Conservation (phyloP, 2,888 invertebrate species). For the Phortica magna region DNA sequence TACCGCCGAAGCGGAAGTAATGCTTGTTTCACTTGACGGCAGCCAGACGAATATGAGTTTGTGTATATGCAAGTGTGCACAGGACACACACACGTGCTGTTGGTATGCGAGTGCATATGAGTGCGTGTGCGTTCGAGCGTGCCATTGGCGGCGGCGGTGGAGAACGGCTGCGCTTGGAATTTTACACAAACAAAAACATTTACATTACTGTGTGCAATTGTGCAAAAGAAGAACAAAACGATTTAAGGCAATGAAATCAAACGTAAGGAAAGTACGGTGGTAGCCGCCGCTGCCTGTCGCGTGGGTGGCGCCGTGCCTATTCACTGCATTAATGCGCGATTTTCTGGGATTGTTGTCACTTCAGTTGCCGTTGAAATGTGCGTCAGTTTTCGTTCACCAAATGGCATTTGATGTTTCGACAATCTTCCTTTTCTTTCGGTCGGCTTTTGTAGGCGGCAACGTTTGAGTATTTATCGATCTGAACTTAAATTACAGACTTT, state of each 20-base stretch:
- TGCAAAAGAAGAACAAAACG: conserved; percentile 52
- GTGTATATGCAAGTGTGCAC: conserved; percentile 1
- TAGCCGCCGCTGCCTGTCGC: neutral
- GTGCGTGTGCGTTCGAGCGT: conserved; percentile 56
- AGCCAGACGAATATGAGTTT: conserved; percentile 35
- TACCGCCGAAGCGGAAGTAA: conserved; percentile 75
- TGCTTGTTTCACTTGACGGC: conserved; percentile 45
- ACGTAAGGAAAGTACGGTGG: neutral
- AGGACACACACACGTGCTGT: neutral
- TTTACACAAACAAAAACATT: conserved; percentile 73
- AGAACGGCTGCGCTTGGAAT: conserved; percentile 63
- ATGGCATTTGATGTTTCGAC: neutral
- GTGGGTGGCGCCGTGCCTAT: neutral
- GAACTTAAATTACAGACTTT: neutral
- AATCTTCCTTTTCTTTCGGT: neutral
- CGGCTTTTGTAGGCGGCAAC: neutral
- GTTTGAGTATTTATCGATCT: neutral
- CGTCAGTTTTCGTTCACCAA: neutral
- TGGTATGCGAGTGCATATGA: conserved; percentile 26
- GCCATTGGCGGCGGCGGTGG: conserved; percentile 36
- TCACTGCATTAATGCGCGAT: neutral
- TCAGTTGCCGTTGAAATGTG: conserved; percentile 31
- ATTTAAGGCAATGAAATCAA: conserved; percentile 7
- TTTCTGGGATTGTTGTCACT: conserved; percentile 26
- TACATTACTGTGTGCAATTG: conserved; percentile 74